These are phyloP conservation scores for Kobus ellipsiprymnus DNA, from an alignment of 2,113 vertebrate genomes.

Conservation along the genomic window DNA sequence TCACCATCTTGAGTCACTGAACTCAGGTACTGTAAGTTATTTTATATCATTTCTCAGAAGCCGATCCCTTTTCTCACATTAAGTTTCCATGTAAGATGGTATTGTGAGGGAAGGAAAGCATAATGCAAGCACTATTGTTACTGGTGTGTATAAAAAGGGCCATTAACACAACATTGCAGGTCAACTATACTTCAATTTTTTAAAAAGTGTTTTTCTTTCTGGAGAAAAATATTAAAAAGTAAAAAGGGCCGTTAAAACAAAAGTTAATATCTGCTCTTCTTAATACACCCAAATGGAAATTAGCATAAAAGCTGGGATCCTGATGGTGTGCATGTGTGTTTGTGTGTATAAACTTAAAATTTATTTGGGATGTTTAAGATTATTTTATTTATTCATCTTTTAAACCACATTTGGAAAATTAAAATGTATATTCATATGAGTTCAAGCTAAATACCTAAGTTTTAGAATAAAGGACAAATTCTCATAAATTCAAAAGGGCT, in stretches of 20 bases:
- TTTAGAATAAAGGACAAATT: constrained; percentile 37
- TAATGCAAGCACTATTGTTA: background rate
- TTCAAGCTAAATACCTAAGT: background rate
- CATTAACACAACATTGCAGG: background rate
- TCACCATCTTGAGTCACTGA: constrained; percentile 67
- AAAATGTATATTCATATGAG: background rate
- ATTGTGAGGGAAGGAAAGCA: constrained; percentile 40
- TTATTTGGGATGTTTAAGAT: background rate
- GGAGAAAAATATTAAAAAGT: background rate
- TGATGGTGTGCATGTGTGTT: background rate
- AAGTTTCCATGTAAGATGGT: constrained; percentile 60
- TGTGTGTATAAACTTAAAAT: background rate
- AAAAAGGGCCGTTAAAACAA: background rate
- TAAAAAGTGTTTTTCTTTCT: background rate
- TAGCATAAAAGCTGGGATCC: background rate
- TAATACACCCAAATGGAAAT: background rate
- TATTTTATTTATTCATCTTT: constrained; percentile 17
- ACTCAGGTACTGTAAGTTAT: constrained; percentile 51
- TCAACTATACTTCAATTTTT: background rate
- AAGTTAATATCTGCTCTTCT: background rate
- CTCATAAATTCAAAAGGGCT: constrained; percentile 1
- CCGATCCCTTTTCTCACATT: constrained; percentile 67
- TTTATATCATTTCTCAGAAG: constrained; percentile 75
- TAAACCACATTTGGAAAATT: background rate
- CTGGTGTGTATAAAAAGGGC: background rate